Percentiles rank a stretch among this genome's conserved stretches.
phyloP scores from a whole-genome alignment of 1,140 invertebrate genomes.

The Hylaeus volcanicus region DNA sequence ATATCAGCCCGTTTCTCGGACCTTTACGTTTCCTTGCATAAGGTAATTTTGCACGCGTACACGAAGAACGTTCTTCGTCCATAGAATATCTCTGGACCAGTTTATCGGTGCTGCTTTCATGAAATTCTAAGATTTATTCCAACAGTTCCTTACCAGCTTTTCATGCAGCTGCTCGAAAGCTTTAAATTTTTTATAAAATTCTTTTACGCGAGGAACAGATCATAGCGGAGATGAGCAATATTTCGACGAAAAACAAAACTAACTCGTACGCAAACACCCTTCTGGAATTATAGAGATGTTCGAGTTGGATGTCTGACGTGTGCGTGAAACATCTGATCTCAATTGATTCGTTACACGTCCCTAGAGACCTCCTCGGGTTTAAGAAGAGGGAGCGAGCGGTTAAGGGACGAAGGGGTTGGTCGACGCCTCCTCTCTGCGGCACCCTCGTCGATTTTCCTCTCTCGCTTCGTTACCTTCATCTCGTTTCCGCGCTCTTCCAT shows the following conservation, averaged over 20 bases:
- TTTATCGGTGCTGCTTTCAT: background rate
- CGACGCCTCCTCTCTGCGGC: constrained; percentile 17
- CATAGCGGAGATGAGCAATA: no score
- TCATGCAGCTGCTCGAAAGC: no score
- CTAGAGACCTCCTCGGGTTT: constrained; percentile 30
- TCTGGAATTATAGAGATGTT: no score
- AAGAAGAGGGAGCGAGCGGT: constrained; percentile 43
- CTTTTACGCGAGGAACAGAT: no score
- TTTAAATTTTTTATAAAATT: no score
- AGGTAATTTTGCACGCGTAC: background rate
- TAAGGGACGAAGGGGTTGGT: constrained; percentile 45
- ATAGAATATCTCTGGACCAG: background rate
- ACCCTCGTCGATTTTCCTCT: constrained; percentile 61
- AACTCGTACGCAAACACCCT: no score
- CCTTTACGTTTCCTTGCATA: no score
- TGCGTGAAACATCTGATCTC: constrained; percentile 51
- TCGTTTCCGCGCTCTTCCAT: constrained; percentile 68
- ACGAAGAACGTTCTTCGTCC: no score
- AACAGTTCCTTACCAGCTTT: no score
- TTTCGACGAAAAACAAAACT: no score
- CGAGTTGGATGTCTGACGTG: background rate
- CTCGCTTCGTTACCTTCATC: constrained; percentile 69
- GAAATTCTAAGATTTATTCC: no score
- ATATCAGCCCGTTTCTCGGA: background rate
- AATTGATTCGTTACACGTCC: constrained; percentile 76